Conservation (phyloP, 2,888 invertebrate genomes). For the Catocala nupta region DNA sequence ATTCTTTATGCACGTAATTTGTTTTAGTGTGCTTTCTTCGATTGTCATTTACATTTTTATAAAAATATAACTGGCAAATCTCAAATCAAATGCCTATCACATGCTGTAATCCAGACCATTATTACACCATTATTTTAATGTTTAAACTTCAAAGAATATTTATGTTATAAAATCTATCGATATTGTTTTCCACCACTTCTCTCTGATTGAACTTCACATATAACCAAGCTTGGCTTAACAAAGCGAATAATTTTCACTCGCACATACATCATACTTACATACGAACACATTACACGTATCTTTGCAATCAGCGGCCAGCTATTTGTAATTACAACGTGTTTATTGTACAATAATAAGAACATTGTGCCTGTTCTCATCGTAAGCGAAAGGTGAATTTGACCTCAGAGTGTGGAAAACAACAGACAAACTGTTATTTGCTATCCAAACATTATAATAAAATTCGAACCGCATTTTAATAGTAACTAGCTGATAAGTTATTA, state of each 20-base stretch:
- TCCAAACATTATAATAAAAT: not conserved
- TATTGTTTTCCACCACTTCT: conserved; percentile 18
- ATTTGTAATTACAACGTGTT: not conserved
- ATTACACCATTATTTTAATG: too few relatives aligned
- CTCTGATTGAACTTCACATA: conserved; percentile 42
- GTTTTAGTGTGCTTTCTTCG: too few relatives aligned
- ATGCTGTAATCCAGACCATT: too few relatives aligned
- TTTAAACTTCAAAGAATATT: too few relatives aligned
- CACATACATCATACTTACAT: conserved; percentile 17
- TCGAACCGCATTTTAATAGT: too few relatives aligned
- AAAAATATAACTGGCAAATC: too few relatives aligned
- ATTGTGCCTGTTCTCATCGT: not conserved
- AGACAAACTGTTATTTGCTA: not conserved
- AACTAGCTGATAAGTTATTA: too few relatives aligned
- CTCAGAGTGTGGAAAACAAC: not conserved
- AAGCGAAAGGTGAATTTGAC: not conserved
- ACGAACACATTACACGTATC: conserved; percentile 13
- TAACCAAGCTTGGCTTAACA: conserved; percentile 45
- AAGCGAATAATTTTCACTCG: conserved; percentile 44
- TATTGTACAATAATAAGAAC: not conserved
- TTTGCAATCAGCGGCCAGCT: conserved; percentile 22
- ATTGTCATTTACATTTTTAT: too few relatives aligned
- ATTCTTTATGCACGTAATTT: too few relatives aligned
- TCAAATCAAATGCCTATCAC: too few relatives aligned
- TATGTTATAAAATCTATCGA: not conserved